phyloP scores from a whole-genome alignment of 2,888 invertebrate genomes.

The Chymomyza amoena region DNA sequence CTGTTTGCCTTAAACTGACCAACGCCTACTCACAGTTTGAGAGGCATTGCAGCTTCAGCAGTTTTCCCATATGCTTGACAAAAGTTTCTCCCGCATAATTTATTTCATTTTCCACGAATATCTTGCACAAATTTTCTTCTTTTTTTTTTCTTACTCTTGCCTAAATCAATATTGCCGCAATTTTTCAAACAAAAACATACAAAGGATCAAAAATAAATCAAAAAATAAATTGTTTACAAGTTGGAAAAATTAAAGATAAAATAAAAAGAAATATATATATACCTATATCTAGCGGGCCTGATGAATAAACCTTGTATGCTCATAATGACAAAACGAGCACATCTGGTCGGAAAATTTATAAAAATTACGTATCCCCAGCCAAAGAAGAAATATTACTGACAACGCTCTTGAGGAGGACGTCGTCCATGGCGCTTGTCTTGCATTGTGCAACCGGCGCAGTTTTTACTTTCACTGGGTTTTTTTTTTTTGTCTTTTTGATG shows the following conservation, averaged over 20 bases:
- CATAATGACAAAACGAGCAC: neutral
- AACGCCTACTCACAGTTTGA: neutral
- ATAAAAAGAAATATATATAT: neutral
- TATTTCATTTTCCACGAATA: neutral
- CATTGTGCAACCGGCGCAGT: neutral
- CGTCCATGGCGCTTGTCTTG: neutral
- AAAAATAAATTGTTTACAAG: neutral
- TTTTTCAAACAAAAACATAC: slow-evolving; percentile 28
- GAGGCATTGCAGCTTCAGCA: neutral
- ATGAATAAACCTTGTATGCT: neutral
- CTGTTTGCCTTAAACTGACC: neutral
- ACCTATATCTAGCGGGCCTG: neutral
- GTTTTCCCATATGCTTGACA: neutral
- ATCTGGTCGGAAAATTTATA: neutral
- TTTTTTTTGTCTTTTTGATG: neutral
- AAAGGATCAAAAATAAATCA: neutral
- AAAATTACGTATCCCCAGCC: slow-evolving; percentile 10
- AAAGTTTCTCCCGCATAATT: neutral
- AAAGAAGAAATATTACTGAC: slow-evolving; percentile 56
- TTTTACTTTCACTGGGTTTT: neutral
- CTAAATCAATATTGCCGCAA: slow-evolving; percentile 32
- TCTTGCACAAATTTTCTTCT: neutral
- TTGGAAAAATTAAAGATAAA: neutral
- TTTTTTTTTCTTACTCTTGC: slow-evolving; percentile 23
- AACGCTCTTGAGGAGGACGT: neutral